These are phyloP conservation scores for Prosopocoilus inquinatus DNA, from an alignment of 2,888 invertebrate genomes.

Conservation along the genomic window DNA sequence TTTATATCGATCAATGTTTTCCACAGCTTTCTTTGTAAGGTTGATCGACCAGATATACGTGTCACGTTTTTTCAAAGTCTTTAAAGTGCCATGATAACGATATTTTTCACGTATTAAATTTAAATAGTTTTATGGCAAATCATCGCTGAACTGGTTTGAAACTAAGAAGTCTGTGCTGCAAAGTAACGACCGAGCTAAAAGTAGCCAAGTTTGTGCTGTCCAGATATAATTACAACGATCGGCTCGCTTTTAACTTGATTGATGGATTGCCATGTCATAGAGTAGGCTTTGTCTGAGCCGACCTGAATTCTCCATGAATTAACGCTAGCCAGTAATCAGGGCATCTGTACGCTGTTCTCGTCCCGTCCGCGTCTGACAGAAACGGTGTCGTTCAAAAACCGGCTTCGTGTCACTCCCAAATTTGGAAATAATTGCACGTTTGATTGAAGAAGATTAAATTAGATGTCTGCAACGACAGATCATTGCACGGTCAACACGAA, in stretches of 20 bases:
- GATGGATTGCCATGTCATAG: slow-evolving; percentile 23
- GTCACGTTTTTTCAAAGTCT: too few relatives aligned
- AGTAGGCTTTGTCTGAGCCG: slow-evolving; percentile 32
- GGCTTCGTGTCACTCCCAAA: slow-evolving; percentile 3
- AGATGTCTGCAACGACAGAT: not conserved
- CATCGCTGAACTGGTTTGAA: not conserved
- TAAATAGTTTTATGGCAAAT: slow-evolving; percentile 1
- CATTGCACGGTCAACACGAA: not conserved
- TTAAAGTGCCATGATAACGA: too few relatives aligned
- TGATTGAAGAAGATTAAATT: not conserved
- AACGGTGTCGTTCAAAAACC: not conserved
- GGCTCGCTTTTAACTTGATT: slow-evolving; percentile 26
- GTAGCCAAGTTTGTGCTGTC: slow-evolving; percentile 30
- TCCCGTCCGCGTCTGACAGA: not conserved
- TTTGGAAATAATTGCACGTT: slow-evolving; percentile 3
- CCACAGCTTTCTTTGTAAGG: too few relatives aligned
- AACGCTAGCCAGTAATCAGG: slow-evolving; percentile 2
- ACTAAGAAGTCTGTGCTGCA: not conserved
- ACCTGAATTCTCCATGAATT: not conserved
- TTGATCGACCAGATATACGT: too few relatives aligned
- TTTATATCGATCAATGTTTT: too few relatives aligned
- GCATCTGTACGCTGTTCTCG: slow-evolving; percentile 7
- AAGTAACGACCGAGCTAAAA: not conserved
- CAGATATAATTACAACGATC: slow-evolving; percentile 40
- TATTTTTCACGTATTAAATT: not conserved